Conservation (phyloP, 2,113 vertebrate genomes). For the Hucho hucho region DNA sequence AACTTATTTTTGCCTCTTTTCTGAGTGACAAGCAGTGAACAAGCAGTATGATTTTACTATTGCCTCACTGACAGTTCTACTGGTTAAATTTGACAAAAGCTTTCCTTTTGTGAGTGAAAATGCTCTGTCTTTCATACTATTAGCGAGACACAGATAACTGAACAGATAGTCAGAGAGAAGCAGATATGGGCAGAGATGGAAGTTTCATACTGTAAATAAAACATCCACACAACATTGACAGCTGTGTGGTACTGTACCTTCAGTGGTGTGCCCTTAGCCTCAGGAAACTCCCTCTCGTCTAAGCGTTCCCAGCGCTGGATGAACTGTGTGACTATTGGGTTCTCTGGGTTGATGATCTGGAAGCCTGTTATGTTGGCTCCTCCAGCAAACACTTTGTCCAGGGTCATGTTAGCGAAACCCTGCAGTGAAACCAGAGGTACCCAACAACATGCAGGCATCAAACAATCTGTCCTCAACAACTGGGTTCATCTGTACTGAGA, state of each 20-base stretch:
- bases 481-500: conserved; percentile 2
- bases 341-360: conserved; percentile 95
- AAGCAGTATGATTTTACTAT: background rate
- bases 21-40: background rate
- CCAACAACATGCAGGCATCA: conserved; percentile 9
- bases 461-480: background rate
- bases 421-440: conserved; percentile 66
- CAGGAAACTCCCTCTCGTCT: conserved; percentile 97
- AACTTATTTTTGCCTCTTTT: background rate
- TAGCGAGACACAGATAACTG: conserved; percentile 17
- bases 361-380: conserved; percentile 97
- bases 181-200: background rate
- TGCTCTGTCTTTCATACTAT: conserved; percentile 3
- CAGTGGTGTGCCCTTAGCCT: conserved; percentile 90
- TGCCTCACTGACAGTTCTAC: background rate
- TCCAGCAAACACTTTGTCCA: conserved; percentile 91
- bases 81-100: conserved; percentile 1
- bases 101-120: background rate
- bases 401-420: conserved; percentile 92
- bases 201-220: conserved; percentile 44
- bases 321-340: conserved; percentile 95
- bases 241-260: conserved; percentile 87
- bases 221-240: conserved; percentile 27
- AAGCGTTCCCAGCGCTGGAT: conserved; percentile 96
- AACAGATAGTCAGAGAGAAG: background rate